Conservation (phyloP, 2,113 vertebrate genomes). For the Agelaius tricolor region DNA sequence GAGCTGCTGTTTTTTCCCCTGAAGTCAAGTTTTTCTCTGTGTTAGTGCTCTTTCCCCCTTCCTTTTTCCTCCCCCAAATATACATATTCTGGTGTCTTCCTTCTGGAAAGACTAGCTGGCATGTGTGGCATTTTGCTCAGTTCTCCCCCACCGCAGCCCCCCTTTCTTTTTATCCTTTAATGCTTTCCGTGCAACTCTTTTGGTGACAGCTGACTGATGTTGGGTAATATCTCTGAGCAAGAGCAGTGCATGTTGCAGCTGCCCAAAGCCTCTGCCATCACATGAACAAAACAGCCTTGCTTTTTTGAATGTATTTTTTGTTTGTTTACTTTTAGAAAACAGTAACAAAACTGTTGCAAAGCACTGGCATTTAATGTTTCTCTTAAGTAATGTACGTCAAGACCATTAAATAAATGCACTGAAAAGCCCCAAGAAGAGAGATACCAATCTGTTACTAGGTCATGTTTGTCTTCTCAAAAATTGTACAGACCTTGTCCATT, state of each 20-base stretch:
- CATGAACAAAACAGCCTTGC: constrained; percentile 78
- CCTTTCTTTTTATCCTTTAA: constrained; percentile 72
- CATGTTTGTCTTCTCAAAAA: constrained; percentile 64
- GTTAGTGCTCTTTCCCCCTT: constrained; percentile 5
- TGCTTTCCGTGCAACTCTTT: constrained; percentile 73
- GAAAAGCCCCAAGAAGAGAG: constrained; percentile 77
- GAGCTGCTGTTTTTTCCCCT: constrained; percentile 65
- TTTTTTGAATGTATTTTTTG: constrained; percentile 86
- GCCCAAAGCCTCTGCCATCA: constrained; percentile 74
- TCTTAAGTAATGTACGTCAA: constrained; percentile 76
- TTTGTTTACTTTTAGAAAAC: constrained; percentile 75
- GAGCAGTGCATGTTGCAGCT: constrained; percentile 65
- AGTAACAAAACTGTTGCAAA: constrained; percentile 83
- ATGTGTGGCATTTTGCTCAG: constrained; percentile 64
- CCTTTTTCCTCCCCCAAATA: not conserved
- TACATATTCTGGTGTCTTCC: constrained; percentile 21
- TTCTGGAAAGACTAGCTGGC: constrained; percentile 57
- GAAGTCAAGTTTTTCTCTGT: constrained; percentile 46
- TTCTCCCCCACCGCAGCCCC: constrained; percentile 6
- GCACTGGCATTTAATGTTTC: constrained; percentile 86
- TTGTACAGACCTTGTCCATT: constrained; percentile 59
- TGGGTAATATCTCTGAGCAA: constrained; percentile 70
- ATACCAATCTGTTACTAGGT: constrained; percentile 69
- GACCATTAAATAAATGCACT: constrained; percentile 80
- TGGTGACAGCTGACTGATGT: constrained; percentile 74